phyloP scores from a whole-genome alignment of 2,888 invertebrate species.

The Microctonus aethiopoides region DNA sequence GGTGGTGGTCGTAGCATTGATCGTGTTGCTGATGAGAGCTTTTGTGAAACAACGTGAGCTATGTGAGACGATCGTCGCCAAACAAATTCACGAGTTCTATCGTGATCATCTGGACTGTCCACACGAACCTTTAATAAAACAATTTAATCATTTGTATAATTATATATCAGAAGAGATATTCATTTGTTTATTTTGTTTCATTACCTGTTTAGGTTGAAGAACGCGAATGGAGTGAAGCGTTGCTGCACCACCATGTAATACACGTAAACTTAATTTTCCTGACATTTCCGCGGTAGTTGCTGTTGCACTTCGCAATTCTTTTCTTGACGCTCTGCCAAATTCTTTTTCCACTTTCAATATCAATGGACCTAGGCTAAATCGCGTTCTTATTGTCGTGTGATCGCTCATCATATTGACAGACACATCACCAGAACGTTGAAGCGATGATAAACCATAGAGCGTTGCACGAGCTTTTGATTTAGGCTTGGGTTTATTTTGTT shows the following conservation, averaged over 20 bases:
- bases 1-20: constrained; percentile 73
- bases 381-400: constrained; percentile 85
- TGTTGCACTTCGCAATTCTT: constrained; percentile 86
- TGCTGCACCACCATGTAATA: constrained; percentile 84
- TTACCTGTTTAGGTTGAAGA: constrained; percentile 87
- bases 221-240: constrained; percentile 86
- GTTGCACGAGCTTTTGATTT: constrained; percentile 80
- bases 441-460: constrained; percentile 81
- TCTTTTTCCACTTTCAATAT: constrained; percentile 83
- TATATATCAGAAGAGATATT: neutral
- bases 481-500: constrained; percentile 64
- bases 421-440: constrained; percentile 84
- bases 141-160: constrained; percentile 20
- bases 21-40: constrained; percentile 74
- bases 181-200: neutral
- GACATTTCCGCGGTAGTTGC: constrained; percentile 90
- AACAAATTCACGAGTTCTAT: constrained; percentile 84
- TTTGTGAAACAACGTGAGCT: constrained; percentile 85
- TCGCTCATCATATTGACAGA: constrained; percentile 82
- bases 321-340: constrained; percentile 82
- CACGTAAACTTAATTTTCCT: constrained; percentile 81
- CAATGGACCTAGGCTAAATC: constrained; percentile 83
- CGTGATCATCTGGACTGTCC: constrained; percentile 84
- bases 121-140: constrained; percentile 77
- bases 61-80: constrained; percentile 87